Evolutionary conservation across 2,113 vertebrate species (phyloP).

Genomic region (Malurus elegans): DNA sequence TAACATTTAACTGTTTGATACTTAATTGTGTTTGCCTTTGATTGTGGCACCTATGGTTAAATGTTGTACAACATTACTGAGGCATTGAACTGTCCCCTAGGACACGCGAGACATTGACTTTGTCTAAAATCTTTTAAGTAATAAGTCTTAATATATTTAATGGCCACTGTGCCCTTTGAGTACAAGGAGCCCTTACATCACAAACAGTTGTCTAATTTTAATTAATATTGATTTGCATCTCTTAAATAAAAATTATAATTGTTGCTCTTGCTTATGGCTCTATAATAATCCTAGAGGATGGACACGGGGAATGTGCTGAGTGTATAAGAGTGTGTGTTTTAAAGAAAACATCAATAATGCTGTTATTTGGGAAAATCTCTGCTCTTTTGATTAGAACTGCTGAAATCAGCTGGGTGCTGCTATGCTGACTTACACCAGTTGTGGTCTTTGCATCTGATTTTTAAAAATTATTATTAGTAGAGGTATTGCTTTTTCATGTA

Average conservation of each 20-base stretch:
- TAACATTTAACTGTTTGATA: slow-evolving; percentile 87
- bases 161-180: slow-evolving; percentile 79
- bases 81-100: slow-evolving; percentile 78
- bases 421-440: not conserved
- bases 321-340: not conserved
- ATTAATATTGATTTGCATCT: slow-evolving; percentile 93
- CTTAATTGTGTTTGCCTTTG: slow-evolving; percentile 82
- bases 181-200: slow-evolving; percentile 72
- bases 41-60: slow-evolving; percentile 74
- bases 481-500: not conserved
- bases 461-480: not conserved
- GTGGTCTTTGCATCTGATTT: not conserved
- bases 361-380: slow-evolving; percentile 18
- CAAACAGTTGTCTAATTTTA: slow-evolving; percentile 87
- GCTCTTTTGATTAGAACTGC: not conserved
- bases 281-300: slow-evolving; percentile 2
- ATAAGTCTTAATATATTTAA: slow-evolving; percentile 87
- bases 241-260: slow-evolving; percentile 75
- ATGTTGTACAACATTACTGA: slow-evolving; percentile 69
- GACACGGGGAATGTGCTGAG: not conserved
- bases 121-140: slow-evolving; percentile 81
- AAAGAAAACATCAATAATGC: slow-evolving; percentile 39
- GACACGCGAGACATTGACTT: slow-evolving; percentile 73
- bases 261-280: slow-evolving; percentile 45
- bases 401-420: not conserved